A percentile compares a stretch with the other conserved stretches of the same genome.
These are phyloP conservation scores for Tetrax tetrax DNA, from an alignment of 2,113 vertebrate genomes.

Conservation along the genomic window DNA sequence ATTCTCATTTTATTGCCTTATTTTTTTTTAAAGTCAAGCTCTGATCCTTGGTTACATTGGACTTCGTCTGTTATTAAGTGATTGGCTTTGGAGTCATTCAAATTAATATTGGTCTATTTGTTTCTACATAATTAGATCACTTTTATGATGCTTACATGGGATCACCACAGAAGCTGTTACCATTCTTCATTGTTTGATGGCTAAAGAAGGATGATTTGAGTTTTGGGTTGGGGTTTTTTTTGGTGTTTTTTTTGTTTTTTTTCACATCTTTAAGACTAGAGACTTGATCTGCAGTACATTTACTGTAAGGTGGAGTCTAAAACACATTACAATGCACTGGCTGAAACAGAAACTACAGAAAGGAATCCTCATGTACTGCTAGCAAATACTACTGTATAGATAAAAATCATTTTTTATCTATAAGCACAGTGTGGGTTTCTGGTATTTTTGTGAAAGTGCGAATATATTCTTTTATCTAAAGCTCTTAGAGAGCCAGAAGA, in stretches of 20 bases:
- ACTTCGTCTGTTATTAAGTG: background rate
- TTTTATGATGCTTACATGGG: background rate
- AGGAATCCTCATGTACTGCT: background rate
- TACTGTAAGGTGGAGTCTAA: background rate
- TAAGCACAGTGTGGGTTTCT: background rate
- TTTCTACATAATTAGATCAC: background rate
- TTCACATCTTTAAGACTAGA: background rate
- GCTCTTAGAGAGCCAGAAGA: background rate
- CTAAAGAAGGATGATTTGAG: background rate
- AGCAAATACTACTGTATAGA: background rate
- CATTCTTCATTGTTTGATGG: background rate
- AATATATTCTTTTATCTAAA: background rate
- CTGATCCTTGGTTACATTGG: background rate
- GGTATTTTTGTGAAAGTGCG: background rate
- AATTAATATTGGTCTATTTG: background rate
- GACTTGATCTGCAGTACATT: background rate
- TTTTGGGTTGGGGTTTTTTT: background rate
- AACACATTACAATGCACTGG: background rate
- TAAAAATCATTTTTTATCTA: too few species aligned
- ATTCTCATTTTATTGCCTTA: background rate
- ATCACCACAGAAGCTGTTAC: background rate
- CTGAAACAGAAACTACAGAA: background rate
- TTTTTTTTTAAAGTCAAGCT: background rate
- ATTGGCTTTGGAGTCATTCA: background rate
- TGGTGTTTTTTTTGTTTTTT: background rate